Evolutionary conservation across 2,113 vertebrate species (phyloP), one percentile per base, ranked within the genome.

Genomic region (Dermatemys mawii): DNA sequence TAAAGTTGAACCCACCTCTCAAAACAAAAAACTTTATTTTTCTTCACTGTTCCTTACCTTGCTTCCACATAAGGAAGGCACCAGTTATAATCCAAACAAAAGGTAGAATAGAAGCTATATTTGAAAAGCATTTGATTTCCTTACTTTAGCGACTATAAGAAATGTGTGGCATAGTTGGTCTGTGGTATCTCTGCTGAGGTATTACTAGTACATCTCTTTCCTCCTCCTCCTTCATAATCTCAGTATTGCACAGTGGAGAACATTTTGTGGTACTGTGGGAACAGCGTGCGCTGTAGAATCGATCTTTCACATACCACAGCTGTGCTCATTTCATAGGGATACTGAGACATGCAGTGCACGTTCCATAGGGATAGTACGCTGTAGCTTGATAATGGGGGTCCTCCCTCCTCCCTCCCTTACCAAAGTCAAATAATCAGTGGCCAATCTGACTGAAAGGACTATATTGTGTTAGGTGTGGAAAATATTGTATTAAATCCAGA

Each of bases 261-360:
- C 29, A 2, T 2, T 44, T 8, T 51, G 76, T 70, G 3, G 29
- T 2, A 0, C 1, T 1, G 7, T 41, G 5, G 75, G 19, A 32
- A 53, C 51, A 70, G 32, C 49, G 48, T 13, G 22, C 1, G 1
- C 0, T 1, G 73, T 16, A 5, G 16, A 6, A 4, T 22, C 21
- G 67, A 5, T 6, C 22, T 2, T 3, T 7, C 0, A 53, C 8
- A 1, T 0, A 4, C 1, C 24, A 0, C 10, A 7, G 41, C 4
- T 22, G 49, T 0, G 16, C 16, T 4, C 10, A n/a, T 13, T 32
- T 24, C 67, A 5, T 44, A 13, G 50, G 22, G 67, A 16, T 44
- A 32, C 49, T 0, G 1, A 46, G 54, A 0, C 0, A 2, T 35
- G 1, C 1, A 4, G 50, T 0, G 13, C 14, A 5, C 8, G 0